Base-by-base conservation (phyloP, 2,888 invertebrate species). In the Scaptomyza flava region DNA sequence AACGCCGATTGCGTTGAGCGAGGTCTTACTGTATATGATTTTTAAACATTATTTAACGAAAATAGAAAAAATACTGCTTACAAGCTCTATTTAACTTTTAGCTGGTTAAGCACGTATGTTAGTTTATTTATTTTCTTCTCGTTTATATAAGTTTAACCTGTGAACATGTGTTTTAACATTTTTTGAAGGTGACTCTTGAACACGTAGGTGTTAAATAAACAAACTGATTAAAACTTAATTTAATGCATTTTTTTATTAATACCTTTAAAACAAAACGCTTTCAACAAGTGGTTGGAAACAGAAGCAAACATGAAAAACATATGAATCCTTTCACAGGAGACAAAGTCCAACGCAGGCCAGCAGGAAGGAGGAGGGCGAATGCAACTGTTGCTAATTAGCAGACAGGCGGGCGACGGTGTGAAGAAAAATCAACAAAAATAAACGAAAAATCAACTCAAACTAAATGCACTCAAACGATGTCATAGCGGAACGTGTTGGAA, bases 401-500 rank as follows among this genome's bases (percentile, higher is more conserved):
- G 45, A 51, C 60, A 58, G 45, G 34, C 47, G 23, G 31, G 0
- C 6, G 9, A 20, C n/a, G 34, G 7, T 2, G 9, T 27, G 34
- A 17, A 1, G 11, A 12, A 59, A 73, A 43, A 17, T 9, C 11
- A 27, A 52, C 34, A 11, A 31, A 42, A 46, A 23, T 30, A 33
- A 8, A 4, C 23, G 17, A n/a, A 14, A 43, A 41, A 6, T n/a
- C 6, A n/a, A 38, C 33, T 27, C 38, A 31, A 59, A 46, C 23
- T 48, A 60, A 77, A 73, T 63, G 61, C 74, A 74, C 78, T 74
- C 74, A 74, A 74, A 34, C 34, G 20, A n/a, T 20, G n/a, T 17
- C n/a, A 57, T n/a, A 45, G 61, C 62, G 90, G 89, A 91, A 90
- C 90, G 81, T 89, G 84, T 89, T 90, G 91, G 90, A 82, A 90